These are phyloP conservation scores for Dynastes grantii DNA, from an alignment of 2,888 invertebrate genomes.

Conservation along the genomic window DNA sequence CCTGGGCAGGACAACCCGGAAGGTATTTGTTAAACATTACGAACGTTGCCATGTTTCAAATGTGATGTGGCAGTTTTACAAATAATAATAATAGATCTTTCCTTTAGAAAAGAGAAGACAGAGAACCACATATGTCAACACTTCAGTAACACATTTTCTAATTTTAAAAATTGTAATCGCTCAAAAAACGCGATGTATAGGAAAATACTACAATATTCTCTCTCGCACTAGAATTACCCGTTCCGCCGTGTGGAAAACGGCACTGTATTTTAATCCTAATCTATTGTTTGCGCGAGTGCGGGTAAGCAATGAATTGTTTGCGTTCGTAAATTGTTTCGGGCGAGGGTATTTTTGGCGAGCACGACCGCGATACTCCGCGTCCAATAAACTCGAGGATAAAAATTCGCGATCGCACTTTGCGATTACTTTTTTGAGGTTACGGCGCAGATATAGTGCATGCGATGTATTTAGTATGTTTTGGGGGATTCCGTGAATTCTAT, in stretches of 20 bases:
- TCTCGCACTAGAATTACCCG: conserved; percentile 16
- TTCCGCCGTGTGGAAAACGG: background rate
- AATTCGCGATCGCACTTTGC: conserved; percentile 35
- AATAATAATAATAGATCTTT: conserved; percentile 37
- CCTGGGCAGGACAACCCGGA: conserved; percentile 27
- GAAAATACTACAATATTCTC: conserved; percentile 27
- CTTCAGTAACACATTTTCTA: conserved; percentile 15
- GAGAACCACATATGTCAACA: conserved; percentile 26
- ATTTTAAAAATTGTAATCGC: conserved; percentile 12
- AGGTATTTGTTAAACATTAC: conserved; percentile 25
- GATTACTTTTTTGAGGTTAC: conserved; percentile 35
- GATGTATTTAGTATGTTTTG: conserved; percentile 24
- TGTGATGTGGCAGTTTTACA: conserved; percentile 34
- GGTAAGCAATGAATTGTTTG: conserved; percentile 44
- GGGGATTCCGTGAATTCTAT: conserved; percentile 24
- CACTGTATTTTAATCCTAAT: conserved; percentile 37
- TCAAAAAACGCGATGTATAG: background rate
- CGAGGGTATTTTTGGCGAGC: conserved; percentile 34
- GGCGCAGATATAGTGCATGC: background rate
- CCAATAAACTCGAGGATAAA: conserved; percentile 43
- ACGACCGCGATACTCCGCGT: conserved; percentile 44
- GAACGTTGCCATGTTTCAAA: conserved; percentile 15
- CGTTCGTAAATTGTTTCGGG: conserved; percentile 31
- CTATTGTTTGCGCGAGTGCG: conserved; percentile 36
- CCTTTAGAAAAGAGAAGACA: conserved; percentile 20